Evolutionary conservation across 35 echinoderm and acorn worm genomes (phyloP).

Genomic region (Heliocidaris tuberculata): DNA sequence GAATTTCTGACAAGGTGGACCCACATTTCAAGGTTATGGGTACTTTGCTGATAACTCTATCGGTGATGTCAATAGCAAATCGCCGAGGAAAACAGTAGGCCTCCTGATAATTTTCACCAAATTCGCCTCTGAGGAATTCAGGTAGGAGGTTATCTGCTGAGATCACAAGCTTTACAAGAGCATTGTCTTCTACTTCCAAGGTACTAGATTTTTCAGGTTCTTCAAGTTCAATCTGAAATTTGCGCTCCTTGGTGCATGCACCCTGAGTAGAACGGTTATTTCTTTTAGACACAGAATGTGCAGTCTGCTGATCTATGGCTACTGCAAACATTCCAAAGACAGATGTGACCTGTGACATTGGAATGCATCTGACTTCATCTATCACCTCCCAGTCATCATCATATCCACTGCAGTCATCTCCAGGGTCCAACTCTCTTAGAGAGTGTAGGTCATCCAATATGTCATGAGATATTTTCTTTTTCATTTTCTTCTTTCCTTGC

Average conservation of each 20-base stretch:
- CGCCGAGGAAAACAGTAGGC: neutral
- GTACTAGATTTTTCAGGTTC: neutral
- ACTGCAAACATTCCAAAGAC: slow-evolving; percentile 2
- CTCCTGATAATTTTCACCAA: neutral
- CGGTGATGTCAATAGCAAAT: neutral
- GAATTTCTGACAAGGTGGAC: neutral
- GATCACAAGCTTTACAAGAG: neutral
- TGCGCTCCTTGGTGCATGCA: neutral
- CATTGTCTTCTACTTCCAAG: neutral
- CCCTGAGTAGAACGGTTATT: neutral
- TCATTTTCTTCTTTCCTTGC: neutral
- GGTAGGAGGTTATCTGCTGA: neutral
- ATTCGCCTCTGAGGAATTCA: neutral
- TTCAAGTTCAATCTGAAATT: neutral
- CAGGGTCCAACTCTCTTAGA: neutral
- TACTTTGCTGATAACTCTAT: neutral
- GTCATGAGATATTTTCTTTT: neutral
- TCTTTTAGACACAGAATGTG: neutral
- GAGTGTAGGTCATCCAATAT: neutral
- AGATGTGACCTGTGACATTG: neutral
- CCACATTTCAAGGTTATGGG: neutral
- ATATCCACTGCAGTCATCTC: neutral
- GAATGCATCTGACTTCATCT: neutral
- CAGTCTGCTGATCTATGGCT: neutral
- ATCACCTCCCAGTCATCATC: neutral